Base-by-base conservation (phyloP, 2,113 vertebrate genomes). In the Jacana jacana region DNA sequence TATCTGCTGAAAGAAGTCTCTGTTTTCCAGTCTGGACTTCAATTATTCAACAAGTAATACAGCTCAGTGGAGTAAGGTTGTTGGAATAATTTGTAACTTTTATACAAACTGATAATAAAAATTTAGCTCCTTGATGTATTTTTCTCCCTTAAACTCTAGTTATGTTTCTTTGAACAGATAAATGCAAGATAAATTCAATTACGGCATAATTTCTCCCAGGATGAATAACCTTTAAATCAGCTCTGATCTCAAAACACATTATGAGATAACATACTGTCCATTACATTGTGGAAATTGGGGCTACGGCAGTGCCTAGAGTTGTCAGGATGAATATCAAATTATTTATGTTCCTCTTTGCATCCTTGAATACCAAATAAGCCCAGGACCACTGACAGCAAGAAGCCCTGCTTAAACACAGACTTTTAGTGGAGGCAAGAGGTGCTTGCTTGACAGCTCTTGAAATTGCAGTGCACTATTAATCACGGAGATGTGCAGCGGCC, bases 181-280 rank as follows among this genome's bases (percentile, higher is more conserved):
- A 94, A 95, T 81, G 87, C 91, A 86, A 96, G 94, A 95, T 96
- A 97, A 97, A 97, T 95, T 97, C 95, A 96, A 97, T 97, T 97
- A 97, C 93, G 86, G 85, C 85, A 79, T 65, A 94, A 94, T 95
- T 94, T 81, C 88, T 97, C 95, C 93, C 33, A 55, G 72, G 93
- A 94, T 93, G 94, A 95, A 94, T 96, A 97, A 97, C 95, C 95
- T 97, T 95, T 97, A 95, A 93, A 96, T 95, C 94, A 95, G 91
- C 79, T 91, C 76, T 86, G 94, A 96, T 96, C 95, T 97, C 95
- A 16, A 54, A 94, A 69, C 85, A 64, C 87, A 93, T 94, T 95
- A 89, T 1, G 61, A 95, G 94, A 97, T 95, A 94, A 95, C 93
- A 89, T 35, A 71, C 96, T 96, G 96, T 84, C 96, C 95, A 90